Evolutionary conservation across 2,797 vertebrate species (phyloP).

Genomic region (Balearica regulorum): DNA sequence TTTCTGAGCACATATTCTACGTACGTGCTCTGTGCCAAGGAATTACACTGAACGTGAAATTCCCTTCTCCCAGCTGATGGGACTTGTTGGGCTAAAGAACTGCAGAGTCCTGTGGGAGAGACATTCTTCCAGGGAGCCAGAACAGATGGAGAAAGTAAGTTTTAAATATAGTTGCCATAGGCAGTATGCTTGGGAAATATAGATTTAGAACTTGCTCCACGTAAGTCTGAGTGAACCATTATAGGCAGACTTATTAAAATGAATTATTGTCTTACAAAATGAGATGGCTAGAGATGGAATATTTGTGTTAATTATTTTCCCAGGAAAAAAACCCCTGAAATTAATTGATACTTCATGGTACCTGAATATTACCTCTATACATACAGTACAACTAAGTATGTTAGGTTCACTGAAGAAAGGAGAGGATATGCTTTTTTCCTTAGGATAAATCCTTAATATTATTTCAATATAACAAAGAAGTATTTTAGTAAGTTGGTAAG

Average conservation of each 20-base stretch:
- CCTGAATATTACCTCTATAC: neutral
- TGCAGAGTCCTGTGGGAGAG: neutral
- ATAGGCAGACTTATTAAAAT: neutral
- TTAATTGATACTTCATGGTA: neutral
- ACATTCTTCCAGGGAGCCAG: fast-evolving
- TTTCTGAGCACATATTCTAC: fast-evolving
- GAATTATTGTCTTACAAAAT: neutral
- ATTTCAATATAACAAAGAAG: neutral
- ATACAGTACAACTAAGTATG: too few species aligned
- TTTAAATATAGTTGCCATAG: neutral
- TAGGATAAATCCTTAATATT: neutral
- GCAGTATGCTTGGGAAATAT: neutral
- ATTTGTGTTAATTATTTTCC: neutral
- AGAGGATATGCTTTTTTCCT: neutral
- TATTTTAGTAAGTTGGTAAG: neutral
- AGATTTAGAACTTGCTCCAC: neutral
- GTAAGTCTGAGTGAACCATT: neutral
- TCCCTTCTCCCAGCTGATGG: neutral
- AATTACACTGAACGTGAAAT: fast-evolving
- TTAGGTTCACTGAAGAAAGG: neutral
- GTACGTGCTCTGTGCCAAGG: fast-evolving
- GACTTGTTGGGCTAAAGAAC: neutral
- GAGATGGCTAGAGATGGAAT: neutral
- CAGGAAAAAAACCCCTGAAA: neutral
- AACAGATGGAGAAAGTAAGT: neutral